Evolutionary conservation across 1,140 invertebrate genomes (phyloP).

Genomic region (Phthorimaea operculella): DNA sequence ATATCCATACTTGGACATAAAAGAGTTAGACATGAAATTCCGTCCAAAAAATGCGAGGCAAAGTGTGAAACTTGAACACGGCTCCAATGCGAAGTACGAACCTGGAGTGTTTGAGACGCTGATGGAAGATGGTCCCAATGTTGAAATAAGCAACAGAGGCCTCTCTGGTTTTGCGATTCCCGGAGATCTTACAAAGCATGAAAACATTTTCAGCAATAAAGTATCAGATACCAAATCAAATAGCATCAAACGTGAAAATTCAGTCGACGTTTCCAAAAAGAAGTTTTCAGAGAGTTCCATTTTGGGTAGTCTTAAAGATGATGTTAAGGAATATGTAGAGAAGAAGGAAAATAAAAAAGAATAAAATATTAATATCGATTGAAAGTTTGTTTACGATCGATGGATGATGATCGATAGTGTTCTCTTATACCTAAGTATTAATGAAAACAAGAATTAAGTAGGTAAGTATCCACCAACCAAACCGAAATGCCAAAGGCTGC

Average conservation of each 20-base stretch:
- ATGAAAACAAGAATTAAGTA: no score
- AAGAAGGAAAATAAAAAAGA: constrained; percentile 7
- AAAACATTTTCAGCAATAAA: constrained; percentile 2
- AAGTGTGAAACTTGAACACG: constrained; percentile 25
- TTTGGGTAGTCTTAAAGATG: constrained; percentile 19
- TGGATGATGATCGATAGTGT: no score
- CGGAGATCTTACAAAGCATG: constrained; percentile 21
- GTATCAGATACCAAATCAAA: constrained; percentile 18
- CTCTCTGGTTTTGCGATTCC: constrained; percentile 52
- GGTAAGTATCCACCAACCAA: no score
- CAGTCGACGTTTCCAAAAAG: constrained; percentile 11
- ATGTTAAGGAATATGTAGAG: constrained; percentile 15
- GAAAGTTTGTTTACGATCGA: no score
- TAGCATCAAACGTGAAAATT: constrained; percentile 10
- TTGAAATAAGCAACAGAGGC: constrained; percentile 53
- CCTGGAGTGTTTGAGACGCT: constrained; percentile 32
- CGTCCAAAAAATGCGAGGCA: constrained; percentile 40
- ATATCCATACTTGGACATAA: constrained; percentile 51
- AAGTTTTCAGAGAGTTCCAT: constrained; percentile 13
- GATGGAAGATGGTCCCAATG: constrained; percentile 35
- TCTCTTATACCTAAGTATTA: no score
- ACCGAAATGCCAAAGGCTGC: no score
- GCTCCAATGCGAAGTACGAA: constrained; percentile 24
- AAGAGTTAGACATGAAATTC: constrained; percentile 46
- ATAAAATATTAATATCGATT: not conserved